These are phyloP conservation scores for Leptinotarsa haldemani DNA, from an alignment of 2,888 invertebrate genomes.

Conservation along the genomic window DNA sequence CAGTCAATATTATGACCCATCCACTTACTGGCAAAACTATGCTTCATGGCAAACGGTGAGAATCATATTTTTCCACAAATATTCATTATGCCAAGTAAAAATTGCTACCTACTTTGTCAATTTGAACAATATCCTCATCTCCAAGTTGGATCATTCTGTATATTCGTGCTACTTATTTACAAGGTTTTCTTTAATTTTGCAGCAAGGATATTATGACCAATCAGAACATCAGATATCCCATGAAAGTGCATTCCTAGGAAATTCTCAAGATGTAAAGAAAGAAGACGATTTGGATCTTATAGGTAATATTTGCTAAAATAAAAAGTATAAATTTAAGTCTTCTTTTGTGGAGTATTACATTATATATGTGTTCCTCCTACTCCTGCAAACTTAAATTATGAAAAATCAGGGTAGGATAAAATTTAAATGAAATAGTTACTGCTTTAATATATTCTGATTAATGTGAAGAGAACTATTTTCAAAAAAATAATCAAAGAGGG, in stretches of 20 bases:
- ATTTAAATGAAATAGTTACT: too few species aligned
- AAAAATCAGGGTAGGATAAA: too few species aligned
- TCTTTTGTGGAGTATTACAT: too few species aligned
- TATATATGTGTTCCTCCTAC: too few species aligned
- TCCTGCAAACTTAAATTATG: too few species aligned
- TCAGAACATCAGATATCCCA: conserved; percentile 54
- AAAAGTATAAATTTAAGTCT: background rate
- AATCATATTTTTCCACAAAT: background rate
- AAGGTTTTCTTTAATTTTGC: conserved; percentile 48
- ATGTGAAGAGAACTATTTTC: too few species aligned
- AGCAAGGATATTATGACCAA: conserved; percentile 66
- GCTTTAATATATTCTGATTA: too few species aligned
- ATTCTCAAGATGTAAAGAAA: conserved; percentile 57
- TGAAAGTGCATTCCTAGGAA: conserved; percentile 46
- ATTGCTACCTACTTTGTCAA: too few species aligned
- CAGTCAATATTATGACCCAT: conserved; percentile 85
- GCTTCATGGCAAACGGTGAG: conserved; percentile 74
- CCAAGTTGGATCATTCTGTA: background rate
- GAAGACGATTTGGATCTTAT: conserved; percentile 81
- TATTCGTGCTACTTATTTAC: background rate
- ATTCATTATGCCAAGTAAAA: background rate
- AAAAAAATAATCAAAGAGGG: too few species aligned
- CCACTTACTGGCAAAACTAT: conserved; percentile 90
- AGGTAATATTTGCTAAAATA: conserved; percentile 65
- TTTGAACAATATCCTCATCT: background rate